Percentiles rank a stretch among this genome's conserved stretches.
Evolutionary conservation across 2,888 invertebrate species (phyloP).

Genomic region (Protula sp.): DNA sequence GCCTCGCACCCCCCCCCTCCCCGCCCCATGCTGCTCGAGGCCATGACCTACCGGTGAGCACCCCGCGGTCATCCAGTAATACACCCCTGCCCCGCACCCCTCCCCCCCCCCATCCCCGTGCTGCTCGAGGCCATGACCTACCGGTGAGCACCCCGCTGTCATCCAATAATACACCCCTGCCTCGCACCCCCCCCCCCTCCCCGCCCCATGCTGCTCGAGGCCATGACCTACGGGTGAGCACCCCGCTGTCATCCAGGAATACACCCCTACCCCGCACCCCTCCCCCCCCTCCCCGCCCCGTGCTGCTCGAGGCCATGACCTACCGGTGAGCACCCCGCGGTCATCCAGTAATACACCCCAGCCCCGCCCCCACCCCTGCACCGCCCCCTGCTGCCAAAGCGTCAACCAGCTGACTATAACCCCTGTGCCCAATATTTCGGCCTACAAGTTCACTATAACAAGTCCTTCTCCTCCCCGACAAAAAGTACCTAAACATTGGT

Average conservation of each 20-base stretch:
- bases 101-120: conserved; percentile 66
- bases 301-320: conserved; percentile 94
- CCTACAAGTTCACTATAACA: too few relatives aligned
- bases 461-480: too few relatives aligned
- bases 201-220: conserved; percentile 90
- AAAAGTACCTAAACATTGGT: too few relatives aligned
- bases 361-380: neutral
- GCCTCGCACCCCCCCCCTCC: neutral
- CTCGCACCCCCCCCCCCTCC: neutral
- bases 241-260: neutral
- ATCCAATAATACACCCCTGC: neutral
- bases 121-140: conserved; percentile 97
- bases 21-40: conserved; percentile 90
- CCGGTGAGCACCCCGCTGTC: conserved; percentile 60
- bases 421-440: too few relatives aligned
- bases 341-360: neutral
- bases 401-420: conserved; percentile 87
- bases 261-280: neutral
- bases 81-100: neutral
- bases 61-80: neutral
- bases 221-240: conserved; percentile 86
- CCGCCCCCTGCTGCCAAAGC: conserved; percentile 91
- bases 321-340: conserved; percentile 67
- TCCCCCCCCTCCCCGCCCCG: conserved; percentile 64
- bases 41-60: conserved; percentile 86